Evolutionary conservation across 2,888 invertebrate species (phyloP).

Genomic region (Chalcosyrphus nemorum): DNA sequence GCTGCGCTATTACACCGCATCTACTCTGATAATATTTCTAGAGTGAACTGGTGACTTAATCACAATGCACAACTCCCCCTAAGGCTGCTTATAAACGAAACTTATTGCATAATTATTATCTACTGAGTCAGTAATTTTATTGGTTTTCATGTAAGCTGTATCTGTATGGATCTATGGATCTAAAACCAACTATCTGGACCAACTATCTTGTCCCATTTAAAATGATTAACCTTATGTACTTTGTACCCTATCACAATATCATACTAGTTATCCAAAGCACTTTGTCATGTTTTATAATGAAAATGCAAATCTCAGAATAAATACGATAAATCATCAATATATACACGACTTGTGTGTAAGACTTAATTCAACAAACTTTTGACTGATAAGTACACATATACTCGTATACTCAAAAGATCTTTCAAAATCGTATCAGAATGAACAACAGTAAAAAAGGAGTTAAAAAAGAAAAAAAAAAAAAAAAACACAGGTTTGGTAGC

Average conservation of each 20-base stretch:
- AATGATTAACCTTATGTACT: no score
- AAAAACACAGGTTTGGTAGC: conserved; percentile 21
- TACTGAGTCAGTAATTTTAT: no score
- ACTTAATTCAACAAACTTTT: conserved; percentile 23
- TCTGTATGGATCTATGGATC: no score
- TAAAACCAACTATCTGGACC: no score
- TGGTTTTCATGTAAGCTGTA: no score
- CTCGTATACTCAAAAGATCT: not conserved
- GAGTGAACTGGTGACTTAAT: no score
- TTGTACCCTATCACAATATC: not conserved
- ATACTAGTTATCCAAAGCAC: not conserved
- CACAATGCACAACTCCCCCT: no score
- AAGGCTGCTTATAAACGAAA: no score
- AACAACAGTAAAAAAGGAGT: not conserved
- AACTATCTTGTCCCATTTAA: no score
- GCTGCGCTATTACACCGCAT: no score
- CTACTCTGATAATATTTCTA: no score
- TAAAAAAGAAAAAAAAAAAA: not conserved
- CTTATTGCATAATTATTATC: no score
- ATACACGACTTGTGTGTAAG: not conserved
- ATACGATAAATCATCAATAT: conserved; percentile 22
- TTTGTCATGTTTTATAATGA: conserved; percentile 9
- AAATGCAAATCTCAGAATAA: not conserved
- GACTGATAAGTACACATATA: conserved; percentile 18
- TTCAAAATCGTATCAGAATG: conserved; percentile 8